Conservation (phyloP, 2,888 invertebrate genomes). For the Lithosia quadra region DNA sequence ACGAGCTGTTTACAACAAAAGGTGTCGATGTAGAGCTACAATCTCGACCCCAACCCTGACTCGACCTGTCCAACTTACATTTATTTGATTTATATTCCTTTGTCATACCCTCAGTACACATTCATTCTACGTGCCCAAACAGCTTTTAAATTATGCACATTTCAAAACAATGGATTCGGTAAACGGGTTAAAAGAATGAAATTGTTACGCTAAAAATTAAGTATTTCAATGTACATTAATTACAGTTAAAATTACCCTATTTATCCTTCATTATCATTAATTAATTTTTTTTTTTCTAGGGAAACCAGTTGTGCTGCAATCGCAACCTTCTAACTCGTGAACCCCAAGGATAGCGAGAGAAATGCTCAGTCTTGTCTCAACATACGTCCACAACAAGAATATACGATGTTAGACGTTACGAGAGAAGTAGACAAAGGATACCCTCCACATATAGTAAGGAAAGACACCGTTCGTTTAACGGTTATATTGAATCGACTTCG, state of each 20-base stretch:
- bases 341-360: constrained; percentile 57
- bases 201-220: background rate
- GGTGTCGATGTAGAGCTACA: background rate
- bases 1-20: too few species aligned
- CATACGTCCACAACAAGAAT: constrained; percentile 77
- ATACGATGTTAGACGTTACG: constrained; percentile 55
- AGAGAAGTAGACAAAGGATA: constrained; percentile 55
- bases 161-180: background rate
- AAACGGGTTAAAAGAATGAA: background rate
- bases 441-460: constrained; percentile 65
- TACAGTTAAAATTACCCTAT: background rate
- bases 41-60: background rate
- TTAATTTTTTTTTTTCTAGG: constrained; percentile 57
- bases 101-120: background rate
- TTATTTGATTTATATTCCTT: background rate
- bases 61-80: background rate
- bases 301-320: constrained; percentile 70
- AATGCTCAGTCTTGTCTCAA: constrained; percentile 73
- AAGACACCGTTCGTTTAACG: constrained; percentile 16
- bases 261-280: background rate
- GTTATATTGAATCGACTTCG: constrained; percentile 15
- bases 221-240: background rate
- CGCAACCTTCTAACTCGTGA: constrained; percentile 53
- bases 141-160: background rate
- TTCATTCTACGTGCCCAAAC: background rate